Percentiles rank a stretch among this genome's conserved stretches.
Conservation (phyloP, 2,888 invertebrate species). For the Dolichomitus sp. region DNA sequence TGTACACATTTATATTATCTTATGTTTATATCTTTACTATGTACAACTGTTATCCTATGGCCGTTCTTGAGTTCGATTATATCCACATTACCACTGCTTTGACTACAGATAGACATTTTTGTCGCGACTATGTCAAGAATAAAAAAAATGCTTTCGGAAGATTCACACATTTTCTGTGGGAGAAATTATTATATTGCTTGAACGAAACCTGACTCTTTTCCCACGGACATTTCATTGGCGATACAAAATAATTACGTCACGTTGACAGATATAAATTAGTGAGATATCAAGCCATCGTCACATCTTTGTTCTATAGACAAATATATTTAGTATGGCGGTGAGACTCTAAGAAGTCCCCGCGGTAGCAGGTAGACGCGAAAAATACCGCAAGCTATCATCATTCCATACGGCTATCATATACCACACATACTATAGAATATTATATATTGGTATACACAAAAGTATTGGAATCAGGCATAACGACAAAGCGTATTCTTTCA, state of each 20-base stretch:
- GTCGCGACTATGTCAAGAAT: background rate
- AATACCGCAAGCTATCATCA: constrained; percentile 47
- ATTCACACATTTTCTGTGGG: background rate
- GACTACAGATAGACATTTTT: too few species aligned
- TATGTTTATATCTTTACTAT: too few species aligned
- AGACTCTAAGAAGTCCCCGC: constrained; percentile 5
- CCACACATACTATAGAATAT: background rate
- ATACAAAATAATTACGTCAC: constrained; percentile 45
- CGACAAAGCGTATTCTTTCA: constrained; percentile 71
- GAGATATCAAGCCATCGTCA: constrained; percentile 60
- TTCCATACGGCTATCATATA: constrained; percentile 26
- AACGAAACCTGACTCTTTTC: constrained; percentile 32
- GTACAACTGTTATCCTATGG: too few species aligned
- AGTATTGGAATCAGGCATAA: constrained; percentile 36
- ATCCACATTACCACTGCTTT: too few species aligned
- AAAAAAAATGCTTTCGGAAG: background rate
- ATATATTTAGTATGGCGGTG: constrained; percentile 11
- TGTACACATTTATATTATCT: too few species aligned
- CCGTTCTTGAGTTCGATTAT: too few species aligned
- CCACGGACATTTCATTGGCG: constrained; percentile 41
- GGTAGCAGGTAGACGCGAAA: constrained; percentile 53
- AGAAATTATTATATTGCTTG: background rate
- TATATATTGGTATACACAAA: background rate
- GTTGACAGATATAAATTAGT: constrained; percentile 49
- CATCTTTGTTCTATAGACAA: constrained; percentile 49